Base-by-base conservation (phyloP, 2,113 vertebrate species). In the Neolamprologus variostigma region DNA sequence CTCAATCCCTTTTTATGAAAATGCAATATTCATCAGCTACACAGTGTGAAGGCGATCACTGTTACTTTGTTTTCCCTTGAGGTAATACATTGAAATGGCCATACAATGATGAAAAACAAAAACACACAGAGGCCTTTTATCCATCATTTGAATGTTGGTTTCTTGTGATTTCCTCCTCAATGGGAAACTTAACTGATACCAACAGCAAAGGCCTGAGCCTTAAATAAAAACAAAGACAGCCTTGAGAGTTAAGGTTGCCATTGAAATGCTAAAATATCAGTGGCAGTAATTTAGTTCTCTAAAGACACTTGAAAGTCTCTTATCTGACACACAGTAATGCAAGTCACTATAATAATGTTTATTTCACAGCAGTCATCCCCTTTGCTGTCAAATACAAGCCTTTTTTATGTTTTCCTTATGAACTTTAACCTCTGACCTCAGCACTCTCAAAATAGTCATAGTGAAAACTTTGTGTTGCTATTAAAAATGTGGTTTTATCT, bases 161-260 rank as follows among this genome's bases (percentile, higher is more conserved):
- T 93, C 93, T 95, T 95, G 94, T 95, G 93, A 96, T 96, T 96
- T 95, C 91, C 94, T 93, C 94, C 89, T 95, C 95, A 96, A 95
- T 95, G 90, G 93, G 81, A 94, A 95, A 90, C 94, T 95, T 93
- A 95, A 95, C 91, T 94, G 92, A 96, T 95, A 95, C 61, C 91
- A 92, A 93, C 90, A 94, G 93, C 92, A 95, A 95, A 95, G 91
- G 84, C 61, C 89, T 8, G 53, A 86, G 50, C 88, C 95, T 94
- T 96, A 95, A 94, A 92, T 92, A 93, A 96, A 97, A 96, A 97
- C 97, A 97, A 97, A 96, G 92, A 95, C 93, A 96, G 95, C 96
- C 96, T 96, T 95, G 94, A 97, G 93, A 96, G 94, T 96, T 96
- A 95, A 95, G 96, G 95, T 90, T 83, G 47, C 95, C 91, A 97